phyloP scores from a whole-genome alignment of 2,113 vertebrate genomes.

The Rhizomys pruinosus region DNA sequence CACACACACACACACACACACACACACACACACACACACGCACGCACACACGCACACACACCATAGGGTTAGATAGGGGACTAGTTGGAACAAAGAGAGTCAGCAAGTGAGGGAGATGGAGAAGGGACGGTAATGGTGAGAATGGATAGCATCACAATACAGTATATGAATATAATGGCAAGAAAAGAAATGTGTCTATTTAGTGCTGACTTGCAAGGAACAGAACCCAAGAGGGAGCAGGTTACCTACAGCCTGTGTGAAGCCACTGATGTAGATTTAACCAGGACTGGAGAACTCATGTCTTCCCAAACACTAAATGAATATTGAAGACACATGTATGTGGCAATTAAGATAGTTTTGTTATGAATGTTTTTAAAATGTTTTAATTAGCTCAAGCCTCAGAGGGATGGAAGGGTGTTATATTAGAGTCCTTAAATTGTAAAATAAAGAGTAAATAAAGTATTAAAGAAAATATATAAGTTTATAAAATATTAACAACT shows the following conservation, averaged over 20 bases:
- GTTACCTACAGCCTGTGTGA: fast-evolving
- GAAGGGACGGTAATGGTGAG: neutral
- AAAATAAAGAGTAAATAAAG: neutral
- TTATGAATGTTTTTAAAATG: neutral
- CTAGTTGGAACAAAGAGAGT: neutral
- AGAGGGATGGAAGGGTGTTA: neutral
- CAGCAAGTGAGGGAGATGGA: neutral
- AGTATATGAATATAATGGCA: neutral
- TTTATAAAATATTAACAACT: neutral
- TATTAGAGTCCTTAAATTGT: neutral
- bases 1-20: too few species aligned
- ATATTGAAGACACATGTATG: neutral
- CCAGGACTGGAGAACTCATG: neutral
- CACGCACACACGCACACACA: neutral
- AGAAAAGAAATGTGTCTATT: neutral
- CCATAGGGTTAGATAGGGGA: too few species aligned
- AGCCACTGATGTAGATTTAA: neutral
- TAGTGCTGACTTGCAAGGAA: neutral
- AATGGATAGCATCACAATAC: neutral
- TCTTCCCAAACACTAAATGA: neutral
- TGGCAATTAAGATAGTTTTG: neutral
- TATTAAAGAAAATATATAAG: neutral
- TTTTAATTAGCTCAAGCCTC: neutral
- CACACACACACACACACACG: neutral
- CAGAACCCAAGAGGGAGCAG: neutral